Base-by-base conservation (phyloP, 2,888 invertebrate genomes). In the Ectemnius lituratus region DNA sequence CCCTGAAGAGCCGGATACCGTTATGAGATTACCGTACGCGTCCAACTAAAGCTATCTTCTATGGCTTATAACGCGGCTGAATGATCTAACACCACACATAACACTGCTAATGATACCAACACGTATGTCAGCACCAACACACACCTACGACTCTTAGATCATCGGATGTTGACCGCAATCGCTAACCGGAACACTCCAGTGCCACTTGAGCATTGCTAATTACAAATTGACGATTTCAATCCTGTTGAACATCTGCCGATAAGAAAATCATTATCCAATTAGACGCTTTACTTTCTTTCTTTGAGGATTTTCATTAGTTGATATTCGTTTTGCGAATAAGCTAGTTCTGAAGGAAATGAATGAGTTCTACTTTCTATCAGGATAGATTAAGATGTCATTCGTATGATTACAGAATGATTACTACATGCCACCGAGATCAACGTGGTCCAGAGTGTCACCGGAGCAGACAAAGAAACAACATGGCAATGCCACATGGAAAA, bases 401-500 rank as follows among this genome's bases (percentile, higher is more conserved):
- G 14, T 52, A 14, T 67, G 59, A 70, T 88, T 85, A 3, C 85
- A 91, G 90, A 90, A 85, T 70, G 90, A 91, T 79, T 90, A 90
- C 78, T 90, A 90, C 76, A 84, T 89, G 63, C 87, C 89, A 16
- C 87, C 89, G 2, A 83, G 89, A 69, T 90, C 90, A 6, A 87
- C 90, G 8, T 91, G 90, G 90, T 89, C 90, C 65, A 85, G 88
- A 64, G 88, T 89, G 45, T 88, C 90, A 0, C 83, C 88, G n/a
- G 86, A 88, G 47, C 81, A 84, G 4, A 83, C 83, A 5, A 87
- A 86, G 61, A 86, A 86, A 63, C 87, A 84, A 16, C 83, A 81
- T 20, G 77, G 78, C 61, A 84, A 73, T 45, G 81, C 88, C 11
- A 89, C 87, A 62, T 90, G 90, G 90, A 90, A 88, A 78, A 81